Evolutionary conservation across 2,113 vertebrate species (phyloP).

Genomic region (Phyllostomus hastatus): DNA sequence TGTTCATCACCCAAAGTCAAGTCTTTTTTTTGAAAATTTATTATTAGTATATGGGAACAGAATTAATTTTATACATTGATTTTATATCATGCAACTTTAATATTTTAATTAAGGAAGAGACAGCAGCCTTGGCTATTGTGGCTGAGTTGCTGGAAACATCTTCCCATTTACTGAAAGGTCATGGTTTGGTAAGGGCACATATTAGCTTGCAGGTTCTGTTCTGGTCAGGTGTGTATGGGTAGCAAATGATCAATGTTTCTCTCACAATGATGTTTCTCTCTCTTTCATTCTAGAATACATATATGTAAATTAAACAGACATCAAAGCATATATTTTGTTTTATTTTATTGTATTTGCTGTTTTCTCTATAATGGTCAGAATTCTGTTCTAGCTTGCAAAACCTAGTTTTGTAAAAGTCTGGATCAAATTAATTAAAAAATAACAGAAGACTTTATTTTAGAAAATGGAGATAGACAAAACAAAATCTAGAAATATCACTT

Average conservation of each 20-base stretch:
- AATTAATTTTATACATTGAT: neutral
- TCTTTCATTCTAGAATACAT: too few species aligned
- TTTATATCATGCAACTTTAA: neutral
- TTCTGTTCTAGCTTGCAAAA: neutral
- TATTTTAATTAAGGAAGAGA: neutral
- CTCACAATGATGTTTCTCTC: too few species aligned
- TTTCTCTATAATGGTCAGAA: neutral
- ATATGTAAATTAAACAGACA: neutral
- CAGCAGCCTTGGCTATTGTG: neutral
- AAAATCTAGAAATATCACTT: neutral
- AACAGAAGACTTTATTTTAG: neutral
- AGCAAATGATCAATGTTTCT: too few species aligned
- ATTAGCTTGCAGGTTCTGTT: too few species aligned
- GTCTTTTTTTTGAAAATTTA: neutral
- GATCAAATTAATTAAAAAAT: neutral
- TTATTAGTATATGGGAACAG: neutral
- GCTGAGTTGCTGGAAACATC: too few species aligned
- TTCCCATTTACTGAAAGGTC: too few species aligned
- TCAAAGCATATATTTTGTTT: neutral
- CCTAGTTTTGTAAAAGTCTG: neutral
- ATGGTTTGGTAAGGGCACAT: too few species aligned
- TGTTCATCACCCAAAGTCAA: neutral
- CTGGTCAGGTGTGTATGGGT: too few species aligned
- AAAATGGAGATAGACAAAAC: neutral
- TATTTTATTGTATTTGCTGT: neutral